Evolutionary conservation across 2,888 invertebrate species (phyloP).

Genomic region (Dynastes tityus): DNA sequence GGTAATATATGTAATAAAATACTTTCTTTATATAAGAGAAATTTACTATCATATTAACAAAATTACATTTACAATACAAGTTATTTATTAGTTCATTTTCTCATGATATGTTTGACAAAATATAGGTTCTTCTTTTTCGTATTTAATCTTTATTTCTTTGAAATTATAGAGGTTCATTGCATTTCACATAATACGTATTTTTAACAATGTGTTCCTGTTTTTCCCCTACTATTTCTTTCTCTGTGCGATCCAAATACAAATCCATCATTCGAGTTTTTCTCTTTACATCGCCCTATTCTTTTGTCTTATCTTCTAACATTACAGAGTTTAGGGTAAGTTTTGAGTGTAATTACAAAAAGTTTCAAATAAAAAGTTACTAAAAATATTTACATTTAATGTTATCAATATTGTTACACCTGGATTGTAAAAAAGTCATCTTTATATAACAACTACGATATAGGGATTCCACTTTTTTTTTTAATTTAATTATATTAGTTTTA

Average conservation of each 20-base stretch:
- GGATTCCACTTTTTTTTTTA: constrained; percentile 9
- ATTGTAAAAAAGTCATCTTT: constrained; percentile 36
- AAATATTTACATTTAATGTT: constrained; percentile 39
- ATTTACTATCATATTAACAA: constrained; percentile 52
- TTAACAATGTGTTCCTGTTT: not conserved
- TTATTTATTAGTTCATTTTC: constrained; percentile 50
- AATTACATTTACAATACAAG: constrained; percentile 51
- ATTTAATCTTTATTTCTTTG: constrained; percentile 27
- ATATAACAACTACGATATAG: constrained; percentile 29
- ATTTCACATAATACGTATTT: not conserved
- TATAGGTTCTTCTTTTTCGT: constrained; percentile 58
- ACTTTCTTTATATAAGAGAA: constrained; percentile 47
- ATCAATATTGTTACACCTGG: constrained; percentile 17
- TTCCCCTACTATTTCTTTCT: not conserved
- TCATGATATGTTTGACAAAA: constrained; percentile 67
- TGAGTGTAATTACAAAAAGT: not conserved
- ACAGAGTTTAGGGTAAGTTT: not conserved
- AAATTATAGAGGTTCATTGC: not conserved
- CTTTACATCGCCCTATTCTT: not conserved
- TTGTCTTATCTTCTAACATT: not conserved
- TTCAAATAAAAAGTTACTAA: constrained; percentile 1
- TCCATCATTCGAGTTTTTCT: too few relatives aligned
- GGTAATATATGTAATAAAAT: constrained; percentile 1
- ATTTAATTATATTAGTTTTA: constrained; percentile 29
- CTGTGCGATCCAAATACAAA: too few relatives aligned